A percentile compares a stretch with the other conserved stretches of the same genome.
Conservation (phyloP, 2,113 vertebrate species). For the Amphilophus citrinellus region DNA sequence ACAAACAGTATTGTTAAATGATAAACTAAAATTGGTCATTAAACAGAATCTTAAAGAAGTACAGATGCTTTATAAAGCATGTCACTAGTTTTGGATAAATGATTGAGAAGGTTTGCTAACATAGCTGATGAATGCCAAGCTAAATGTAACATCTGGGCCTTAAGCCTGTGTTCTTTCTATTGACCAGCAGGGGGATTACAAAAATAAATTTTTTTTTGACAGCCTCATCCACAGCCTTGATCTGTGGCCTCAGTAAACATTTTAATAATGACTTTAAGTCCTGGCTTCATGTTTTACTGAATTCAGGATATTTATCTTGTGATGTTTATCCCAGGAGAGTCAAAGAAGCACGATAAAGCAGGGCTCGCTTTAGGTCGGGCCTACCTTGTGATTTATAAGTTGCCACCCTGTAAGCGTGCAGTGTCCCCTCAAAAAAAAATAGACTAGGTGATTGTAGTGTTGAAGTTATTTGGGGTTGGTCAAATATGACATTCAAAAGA, state of each 20-base stretch:
- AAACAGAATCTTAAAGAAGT: no score
- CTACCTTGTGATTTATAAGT: no score
- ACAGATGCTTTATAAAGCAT: no score
- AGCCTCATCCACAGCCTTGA: not conserved
- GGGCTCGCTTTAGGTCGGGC: no score
- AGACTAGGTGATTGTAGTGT: not conserved
- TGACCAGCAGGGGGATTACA: not conserved
- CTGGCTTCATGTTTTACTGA: not conserved
- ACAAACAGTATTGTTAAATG: no score
- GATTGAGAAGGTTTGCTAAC: no score
- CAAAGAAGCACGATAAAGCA: not conserved
- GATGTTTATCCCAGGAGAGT: not conserved
- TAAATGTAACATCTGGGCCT: not conserved
- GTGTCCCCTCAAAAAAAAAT: not conserved
- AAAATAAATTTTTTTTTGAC: not conserved
- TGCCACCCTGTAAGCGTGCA: not conserved
- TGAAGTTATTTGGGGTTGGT: not conserved
- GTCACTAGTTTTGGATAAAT: no score
- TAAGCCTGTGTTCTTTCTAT: not conserved
- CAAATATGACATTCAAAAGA: not conserved
- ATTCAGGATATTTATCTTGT: not conserved
- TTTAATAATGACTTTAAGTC: no score
- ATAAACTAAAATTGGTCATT: no score
- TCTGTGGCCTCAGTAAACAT: not conserved
- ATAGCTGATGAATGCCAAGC: not conserved